Conservation (phyloP, 2,888 invertebrate genomes). For the Ophraella communa region DNA sequence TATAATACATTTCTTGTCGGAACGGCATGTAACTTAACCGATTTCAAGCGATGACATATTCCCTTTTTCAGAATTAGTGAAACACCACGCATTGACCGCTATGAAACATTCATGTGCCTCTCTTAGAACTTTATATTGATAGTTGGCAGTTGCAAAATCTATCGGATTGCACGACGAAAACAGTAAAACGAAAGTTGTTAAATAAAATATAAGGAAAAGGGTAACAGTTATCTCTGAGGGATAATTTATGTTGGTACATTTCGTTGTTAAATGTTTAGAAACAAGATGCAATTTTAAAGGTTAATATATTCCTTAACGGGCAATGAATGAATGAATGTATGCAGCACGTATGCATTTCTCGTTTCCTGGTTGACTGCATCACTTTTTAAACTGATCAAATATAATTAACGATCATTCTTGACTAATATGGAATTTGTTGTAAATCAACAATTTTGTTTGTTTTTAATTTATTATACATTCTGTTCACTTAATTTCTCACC, state of each 20-base stretch:
- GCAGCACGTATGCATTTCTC: constrained; percentile 6
- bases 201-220: constrained; percentile 43
- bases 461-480: no score
- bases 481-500: no score
- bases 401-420: not conserved
- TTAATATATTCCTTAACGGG: constrained; percentile 41
- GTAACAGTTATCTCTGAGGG: constrained; percentile 37
- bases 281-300: constrained; percentile 38
- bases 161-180: constrained; percentile 32
- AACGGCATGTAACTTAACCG: constrained; percentile 3
- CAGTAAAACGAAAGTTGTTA: constrained; percentile 43
- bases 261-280: constrained; percentile 13
- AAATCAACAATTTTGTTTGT: no score
- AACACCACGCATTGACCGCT: constrained; percentile 27
- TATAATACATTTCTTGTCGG: not conserved
- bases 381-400: not conserved
- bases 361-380: constrained; percentile 25
- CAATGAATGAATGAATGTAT: constrained; percentile 11
- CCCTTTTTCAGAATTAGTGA: constrained; percentile 29
- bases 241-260: constrained; percentile 39
- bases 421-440: no score
- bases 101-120: constrained; percentile 35
- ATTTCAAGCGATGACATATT: constrained; percentile 26
- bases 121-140: constrained; percentile 9
- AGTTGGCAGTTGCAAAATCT: constrained; percentile 33